Conservation (phyloP, 2,888 invertebrate species). For the Drosophila emarginata region DNA sequence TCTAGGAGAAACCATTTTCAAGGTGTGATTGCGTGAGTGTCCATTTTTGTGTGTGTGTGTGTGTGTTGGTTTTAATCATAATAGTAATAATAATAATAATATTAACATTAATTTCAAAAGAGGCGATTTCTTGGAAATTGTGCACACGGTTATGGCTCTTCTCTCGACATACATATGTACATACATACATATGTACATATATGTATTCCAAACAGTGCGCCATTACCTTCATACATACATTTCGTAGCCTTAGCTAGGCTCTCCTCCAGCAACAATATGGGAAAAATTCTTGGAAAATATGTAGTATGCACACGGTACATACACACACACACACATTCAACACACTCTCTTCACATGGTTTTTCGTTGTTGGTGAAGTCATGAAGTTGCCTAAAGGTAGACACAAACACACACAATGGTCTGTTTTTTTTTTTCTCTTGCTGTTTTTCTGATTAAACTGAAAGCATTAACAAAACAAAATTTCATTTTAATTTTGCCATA, state of each 20-base stretch:
- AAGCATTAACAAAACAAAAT: constrained; percentile 65
- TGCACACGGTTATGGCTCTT: constrained; percentile 49
- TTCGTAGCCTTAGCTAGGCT: not conserved
- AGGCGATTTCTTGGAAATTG: constrained; percentile 58
- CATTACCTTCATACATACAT: not conserved
- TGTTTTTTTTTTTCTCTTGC: constrained; percentile 21
- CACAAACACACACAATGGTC: constrained; percentile 15
- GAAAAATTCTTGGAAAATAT: constrained; percentile 67
- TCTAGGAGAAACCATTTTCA: constrained; percentile 6
- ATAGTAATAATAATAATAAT: constrained; percentile 50
- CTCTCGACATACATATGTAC: constrained; percentile 53
- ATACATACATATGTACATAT: not conserved
- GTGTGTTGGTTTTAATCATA: constrained; percentile 34
- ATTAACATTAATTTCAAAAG: constrained; percentile 65
- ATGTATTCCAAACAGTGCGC: not conserved
- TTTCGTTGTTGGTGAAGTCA: constrained; percentile 64
- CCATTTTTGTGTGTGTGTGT: not conserved
- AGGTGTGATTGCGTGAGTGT: constrained; percentile 17
- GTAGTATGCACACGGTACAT: constrained; percentile 56
- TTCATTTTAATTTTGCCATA: constrained; percentile 59
- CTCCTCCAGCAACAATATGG: constrained; percentile 12
- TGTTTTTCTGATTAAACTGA: constrained; percentile 67
- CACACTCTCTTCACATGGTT: constrained; percentile 20
- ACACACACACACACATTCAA: not conserved
- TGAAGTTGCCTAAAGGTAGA: constrained; percentile 59